Percentiles rank a stretch among this genome's conserved stretches.
phyloP scores from a whole-genome alignment of 2,888 invertebrate genomes.

The Tanytarsus gracilentus region DNA sequence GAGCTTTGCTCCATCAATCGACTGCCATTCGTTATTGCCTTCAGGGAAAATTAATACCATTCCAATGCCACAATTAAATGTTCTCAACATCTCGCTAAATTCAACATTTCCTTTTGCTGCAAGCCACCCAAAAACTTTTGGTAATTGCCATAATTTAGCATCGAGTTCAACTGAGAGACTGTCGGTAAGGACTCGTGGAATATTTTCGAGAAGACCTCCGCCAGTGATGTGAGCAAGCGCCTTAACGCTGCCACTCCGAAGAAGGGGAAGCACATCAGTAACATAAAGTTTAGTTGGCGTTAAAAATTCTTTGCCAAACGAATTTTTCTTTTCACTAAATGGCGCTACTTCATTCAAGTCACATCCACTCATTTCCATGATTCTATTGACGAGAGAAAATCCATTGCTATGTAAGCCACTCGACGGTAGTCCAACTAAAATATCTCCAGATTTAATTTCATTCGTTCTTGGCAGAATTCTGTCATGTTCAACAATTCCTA shows the following conservation, averaged over 20 bases:
- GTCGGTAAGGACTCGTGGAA: conserved; percentile 71
- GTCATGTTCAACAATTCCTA: conserved; percentile 78
- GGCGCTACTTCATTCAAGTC: conserved; percentile 52
- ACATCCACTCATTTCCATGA: conserved; percentile 58
- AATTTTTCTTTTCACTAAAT: conserved; percentile 48
- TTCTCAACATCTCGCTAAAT: conserved; percentile 71
- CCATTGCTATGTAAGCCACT: conserved; percentile 93
- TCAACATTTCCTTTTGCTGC: conserved; percentile 64
- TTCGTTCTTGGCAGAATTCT: conserved; percentile 57
- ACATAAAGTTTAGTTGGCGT: conserved; percentile 85
- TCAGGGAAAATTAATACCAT: conserved; percentile 67
- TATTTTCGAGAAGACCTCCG: conserved; percentile 82
- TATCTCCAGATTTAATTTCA: conserved; percentile 63
- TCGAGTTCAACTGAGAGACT: conserved; percentile 58
- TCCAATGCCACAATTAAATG: conserved; percentile 95
- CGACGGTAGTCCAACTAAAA: conserved; percentile 78
- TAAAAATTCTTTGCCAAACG: conserved; percentile 70
- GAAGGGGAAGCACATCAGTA: conserved; percentile 58
- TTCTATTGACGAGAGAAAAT: conserved; percentile 76
- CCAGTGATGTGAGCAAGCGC: conserved; percentile 91
- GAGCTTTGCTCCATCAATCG: conserved; percentile 43
- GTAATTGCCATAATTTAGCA: conserved; percentile 61
- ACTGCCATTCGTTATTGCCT: conserved; percentile 44
- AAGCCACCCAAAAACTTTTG: conserved; percentile 82
- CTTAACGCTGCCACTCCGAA: conserved; percentile 65